Evolutionary conservation across 2,888 invertebrate species (phyloP), one percentile per base, ranked within the genome.

Genomic region (Ellobium chinense): DNA sequence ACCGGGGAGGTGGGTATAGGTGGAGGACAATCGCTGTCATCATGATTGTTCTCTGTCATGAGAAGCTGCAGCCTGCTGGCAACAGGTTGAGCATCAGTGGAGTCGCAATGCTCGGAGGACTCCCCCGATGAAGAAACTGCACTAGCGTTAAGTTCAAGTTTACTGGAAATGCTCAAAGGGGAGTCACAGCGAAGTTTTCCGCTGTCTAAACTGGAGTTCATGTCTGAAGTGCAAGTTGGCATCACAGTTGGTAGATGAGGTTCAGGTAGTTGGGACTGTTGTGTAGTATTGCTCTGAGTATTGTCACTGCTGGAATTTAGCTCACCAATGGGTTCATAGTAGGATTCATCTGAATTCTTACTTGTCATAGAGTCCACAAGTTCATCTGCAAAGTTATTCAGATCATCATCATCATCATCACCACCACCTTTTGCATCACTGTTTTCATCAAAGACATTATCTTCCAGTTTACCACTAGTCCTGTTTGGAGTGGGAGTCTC

Each of bases 1-100:
- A 72, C 24, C 36, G 72, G 72, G 34, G 72, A 72, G 3, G 72
- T 72, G 31, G 72, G 72, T 36, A 72, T 24, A n/a, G 72, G 72
- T 36, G 72, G 72, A 9, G 34, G 56, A 9, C 31, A 29, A 24
- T 58, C 36, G 31, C 2, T 21, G n/a, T 34, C 34, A 1, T 24
- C 24, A 68, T 29, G 18, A n/a, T 46, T 12, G 54, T 31, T 27
- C 2, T 7, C 24, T 27, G 29, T 31, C 21, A 31, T n/a, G 2
- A 24, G n/a, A 56, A 34, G 18, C 36, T 27, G 12, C 29, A 54
- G 12, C 27, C 0, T 73, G 9, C 34, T 68, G 46, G 1, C 46
- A 21, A n/a, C n/a, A n/a, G n/a, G n/a, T n/a, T n/a, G n/a, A n/a
- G n/a, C n/a, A n/a, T n/a, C n/a, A n/a, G n/a, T n/a, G n/a, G n/a